phyloP scores from a whole-genome alignment of 2,888 invertebrate species.

The Argyra leucocephala region DNA sequence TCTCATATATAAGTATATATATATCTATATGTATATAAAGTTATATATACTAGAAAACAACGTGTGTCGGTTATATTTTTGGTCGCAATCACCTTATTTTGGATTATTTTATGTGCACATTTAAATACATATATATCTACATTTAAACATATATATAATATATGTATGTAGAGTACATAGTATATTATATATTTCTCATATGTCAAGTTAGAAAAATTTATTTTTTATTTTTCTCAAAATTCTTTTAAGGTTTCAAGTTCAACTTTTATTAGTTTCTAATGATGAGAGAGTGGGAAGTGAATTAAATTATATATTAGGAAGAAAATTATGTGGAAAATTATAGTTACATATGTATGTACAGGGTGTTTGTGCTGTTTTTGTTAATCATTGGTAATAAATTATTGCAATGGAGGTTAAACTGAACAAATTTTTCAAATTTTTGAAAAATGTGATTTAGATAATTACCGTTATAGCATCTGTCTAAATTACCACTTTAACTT shows the following conservation, averaged over 20 bases:
- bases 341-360: too few species aligned
- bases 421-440: too few species aligned
- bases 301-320: slow-evolving; percentile 6
- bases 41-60: neutral
- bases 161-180: too few species aligned
- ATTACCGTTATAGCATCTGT: too few species aligned
- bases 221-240: too few species aligned
- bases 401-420: too few species aligned
- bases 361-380: too few species aligned
- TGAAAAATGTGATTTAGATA: too few species aligned
- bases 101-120: neutral
- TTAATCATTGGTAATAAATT: too few species aligned
- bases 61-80: neutral
- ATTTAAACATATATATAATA: too few species aligned
- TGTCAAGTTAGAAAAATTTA: neutral
- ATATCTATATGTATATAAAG: neutral
- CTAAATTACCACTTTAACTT: too few species aligned
- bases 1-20: neutral
- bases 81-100: neutral
- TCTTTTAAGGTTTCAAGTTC: slow-evolving; percentile 3
- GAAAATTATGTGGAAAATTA: neutral
- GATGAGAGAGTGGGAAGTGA: slow-evolving; percentile 1
- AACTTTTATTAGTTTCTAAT: slow-evolving; percentile 6
- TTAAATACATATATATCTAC: too few species aligned
- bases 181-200: neutral